Percentiles rank a stretch among this genome's conserved stretches.
These are phyloP conservation scores for Augochlorella aurata DNA, from an alignment of 2,888 invertebrate species.

Conservation along the genomic window DNA sequence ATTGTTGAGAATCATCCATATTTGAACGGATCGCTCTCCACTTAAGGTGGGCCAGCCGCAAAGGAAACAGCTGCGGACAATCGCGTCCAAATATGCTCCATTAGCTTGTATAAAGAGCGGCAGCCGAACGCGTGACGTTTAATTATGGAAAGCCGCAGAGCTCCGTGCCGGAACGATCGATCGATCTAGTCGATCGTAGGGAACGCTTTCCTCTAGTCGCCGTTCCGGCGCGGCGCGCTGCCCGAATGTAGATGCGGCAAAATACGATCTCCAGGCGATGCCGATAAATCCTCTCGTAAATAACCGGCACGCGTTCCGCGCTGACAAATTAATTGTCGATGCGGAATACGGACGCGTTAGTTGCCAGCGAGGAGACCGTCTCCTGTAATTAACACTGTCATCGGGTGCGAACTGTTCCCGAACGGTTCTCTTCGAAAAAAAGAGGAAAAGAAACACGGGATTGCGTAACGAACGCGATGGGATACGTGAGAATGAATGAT, in stretches of 20 bases:
- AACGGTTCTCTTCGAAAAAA: neutral
- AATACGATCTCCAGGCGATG: neutral
- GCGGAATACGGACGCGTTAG: conserved; percentile 3
- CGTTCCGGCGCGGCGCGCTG: neutral
- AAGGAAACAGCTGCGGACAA: neutral
- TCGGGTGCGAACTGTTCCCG: neutral
- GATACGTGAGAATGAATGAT: neutral
- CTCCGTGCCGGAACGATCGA: neutral
- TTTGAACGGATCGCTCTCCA: too few relatives aligned
- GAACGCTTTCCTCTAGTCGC: neutral
- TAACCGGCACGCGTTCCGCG: conserved; percentile 11
- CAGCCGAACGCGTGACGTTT: neutral
- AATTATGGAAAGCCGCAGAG: neutral
- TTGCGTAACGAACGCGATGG: neutral
- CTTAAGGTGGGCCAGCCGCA: neutral
- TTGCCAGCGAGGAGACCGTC: conserved; percentile 4
- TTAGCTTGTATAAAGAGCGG: neutral
- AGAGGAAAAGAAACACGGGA: too few relatives aligned
- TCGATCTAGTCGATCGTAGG: neutral
- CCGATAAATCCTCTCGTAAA: conserved; percentile 20
- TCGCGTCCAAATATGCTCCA: neutral
- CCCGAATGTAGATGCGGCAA: neutral
- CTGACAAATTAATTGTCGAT: conserved; percentile 28
- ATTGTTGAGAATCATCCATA: too few relatives aligned
- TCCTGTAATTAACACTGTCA: conserved; percentile 22